Conservation (phyloP, 2,797 vertebrate species). For the Xyrichtys novacula region DNA sequence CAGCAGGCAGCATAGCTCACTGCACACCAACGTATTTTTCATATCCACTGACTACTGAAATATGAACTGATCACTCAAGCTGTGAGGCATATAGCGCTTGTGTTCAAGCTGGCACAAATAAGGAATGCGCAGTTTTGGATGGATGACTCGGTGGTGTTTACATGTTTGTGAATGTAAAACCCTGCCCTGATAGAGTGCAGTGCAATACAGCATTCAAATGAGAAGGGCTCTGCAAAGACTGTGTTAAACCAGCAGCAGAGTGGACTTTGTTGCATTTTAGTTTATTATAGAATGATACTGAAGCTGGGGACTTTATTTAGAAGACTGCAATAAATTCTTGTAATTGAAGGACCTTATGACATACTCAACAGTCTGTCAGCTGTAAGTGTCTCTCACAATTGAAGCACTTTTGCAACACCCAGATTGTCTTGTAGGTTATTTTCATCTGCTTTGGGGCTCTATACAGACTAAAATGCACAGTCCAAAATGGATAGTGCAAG, state of each 20-base stretch:
- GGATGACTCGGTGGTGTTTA: not conserved
- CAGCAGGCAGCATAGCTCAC: slow-evolving; percentile 2
- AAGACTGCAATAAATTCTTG: not conserved
- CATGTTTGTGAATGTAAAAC: not conserved
- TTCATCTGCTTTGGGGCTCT: too few species aligned
- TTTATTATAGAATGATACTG: not conserved
- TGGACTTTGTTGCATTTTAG: not conserved
- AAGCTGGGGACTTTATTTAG: not conserved
- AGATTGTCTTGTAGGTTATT: too few species aligned
- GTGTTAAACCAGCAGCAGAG: not conserved
- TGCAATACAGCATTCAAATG: not conserved
- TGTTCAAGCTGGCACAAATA: not conserved
- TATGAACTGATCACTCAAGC: not conserved
- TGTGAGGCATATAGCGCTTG: not conserved
- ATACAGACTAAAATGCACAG: too few species aligned
- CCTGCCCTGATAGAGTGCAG: not conserved
- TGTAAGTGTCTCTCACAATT: too few species aligned
- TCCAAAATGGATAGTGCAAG: too few species aligned
- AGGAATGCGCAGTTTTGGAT: slow-evolving; percentile 2
- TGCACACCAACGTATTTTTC: not conserved
- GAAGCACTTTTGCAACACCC: too few species aligned
- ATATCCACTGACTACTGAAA: not conserved
- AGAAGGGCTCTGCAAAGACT: not conserved
- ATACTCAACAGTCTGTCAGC: too few species aligned
- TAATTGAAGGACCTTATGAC: too few species aligned